Evolutionary conservation across 2,113 vertebrate genomes (phyloP), one percentile per base, ranked within the genome.

Genomic region (Spea bombifrons): DNA sequence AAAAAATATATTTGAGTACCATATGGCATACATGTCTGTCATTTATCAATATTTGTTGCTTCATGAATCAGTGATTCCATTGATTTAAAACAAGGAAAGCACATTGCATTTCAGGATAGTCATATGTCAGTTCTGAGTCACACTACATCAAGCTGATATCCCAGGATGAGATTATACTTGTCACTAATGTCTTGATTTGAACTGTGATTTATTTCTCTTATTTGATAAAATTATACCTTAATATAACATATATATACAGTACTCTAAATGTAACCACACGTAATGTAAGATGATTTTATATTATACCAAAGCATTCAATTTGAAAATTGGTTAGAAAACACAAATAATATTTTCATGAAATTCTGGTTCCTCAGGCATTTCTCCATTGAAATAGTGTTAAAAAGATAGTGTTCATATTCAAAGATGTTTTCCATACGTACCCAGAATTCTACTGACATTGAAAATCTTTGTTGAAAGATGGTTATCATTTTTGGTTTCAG

Each of bases 121-220:
- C 59, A 59, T 59, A 59, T 67, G 30, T 43, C 44, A 16, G 45
- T 57, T 46, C 44, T 53, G 48, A 59, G 52, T 57, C 45, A 69
- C 66, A 76, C n/a, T 68, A 63, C 66, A 70, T 70, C 75, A 77
- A 77, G 46, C 75, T 70, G 55, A 70, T 45, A 61, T 46, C 70
- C 45, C 46, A 63, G 43, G 53, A 45, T 70, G 55, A 77, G 52
- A 70, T 50, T 70, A 66, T 70, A 8, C 57, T 70, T 70, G 75
- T 77, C 66, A 69, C 67, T 77, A 63, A 77, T 69, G 55, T 70
- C 75, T 77, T 69, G 9, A 63, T 77, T 77, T 77, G n/a, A 45
- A 45, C n/a, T 63, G 66, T 69, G 55, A 70, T 77, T 69, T 61
- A 77, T 77, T 49, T 70, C 9, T 12, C 50, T 5, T 49, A 55